phyloP scores from a whole-genome alignment of 2,888 invertebrate species.

The Tetheella fluctuosa region DNA sequence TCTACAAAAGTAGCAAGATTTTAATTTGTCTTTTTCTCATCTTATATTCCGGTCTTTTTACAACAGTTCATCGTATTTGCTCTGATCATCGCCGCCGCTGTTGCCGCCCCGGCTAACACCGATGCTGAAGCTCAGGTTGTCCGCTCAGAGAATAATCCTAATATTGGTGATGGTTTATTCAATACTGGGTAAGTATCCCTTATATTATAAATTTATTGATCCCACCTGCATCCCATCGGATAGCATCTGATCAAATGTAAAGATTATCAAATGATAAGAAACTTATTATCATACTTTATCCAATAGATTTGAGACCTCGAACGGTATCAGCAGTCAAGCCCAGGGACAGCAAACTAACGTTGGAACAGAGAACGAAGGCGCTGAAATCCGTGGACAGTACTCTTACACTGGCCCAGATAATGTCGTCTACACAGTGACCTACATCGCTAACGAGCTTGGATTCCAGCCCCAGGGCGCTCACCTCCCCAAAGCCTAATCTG shows the following conservation, averaged over 20 bases:
- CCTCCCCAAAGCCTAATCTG: constrained; percentile 44
- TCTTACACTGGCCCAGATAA: constrained; percentile 76
- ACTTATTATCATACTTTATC: background rate
- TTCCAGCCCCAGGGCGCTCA: constrained; percentile 74
- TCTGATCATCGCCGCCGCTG: constrained; percentile 58
- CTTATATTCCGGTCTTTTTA: background rate
- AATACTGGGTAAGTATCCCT: constrained; percentile 46
- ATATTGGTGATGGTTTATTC: constrained; percentile 58
- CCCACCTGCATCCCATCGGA: too few relatives aligned
- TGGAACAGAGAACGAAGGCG: constrained; percentile 72
- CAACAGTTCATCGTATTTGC: constrained; percentile 63
- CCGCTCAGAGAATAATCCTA: constrained; percentile 49
- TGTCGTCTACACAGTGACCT: constrained; percentile 68
- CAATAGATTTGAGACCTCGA: constrained; percentile 63
- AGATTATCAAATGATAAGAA: too few relatives aligned
- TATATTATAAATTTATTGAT: background rate
- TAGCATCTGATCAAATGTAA: too few relatives aligned
- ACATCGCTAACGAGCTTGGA: constrained; percentile 81
- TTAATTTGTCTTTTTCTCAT: background rate
- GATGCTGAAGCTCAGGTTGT: constrained; percentile 42
- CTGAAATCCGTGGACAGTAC: constrained; percentile 77
- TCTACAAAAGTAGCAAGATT: too few relatives aligned
- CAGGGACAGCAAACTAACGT: constrained; percentile 66
- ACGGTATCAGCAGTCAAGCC: constrained; percentile 60
- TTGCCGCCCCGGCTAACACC: constrained; percentile 44